Evolutionary conservation across 2,888 invertebrate species (phyloP).

Genomic region (Proisotoma minuta): DNA sequence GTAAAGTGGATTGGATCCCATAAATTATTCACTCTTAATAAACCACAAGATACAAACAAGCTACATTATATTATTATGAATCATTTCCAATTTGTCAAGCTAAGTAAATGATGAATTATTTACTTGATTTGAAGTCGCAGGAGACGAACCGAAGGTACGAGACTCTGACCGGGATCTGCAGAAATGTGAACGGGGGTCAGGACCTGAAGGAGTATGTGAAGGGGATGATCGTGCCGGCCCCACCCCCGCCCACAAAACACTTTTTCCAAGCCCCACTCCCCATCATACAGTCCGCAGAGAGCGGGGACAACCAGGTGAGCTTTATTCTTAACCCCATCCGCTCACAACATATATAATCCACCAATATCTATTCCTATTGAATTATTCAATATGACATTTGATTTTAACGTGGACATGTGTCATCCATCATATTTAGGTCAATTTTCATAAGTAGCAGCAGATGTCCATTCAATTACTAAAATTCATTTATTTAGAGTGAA

Average conservation of each 20-base stretch:
- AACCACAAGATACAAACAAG: not conserved
- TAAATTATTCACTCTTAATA: not conserved
- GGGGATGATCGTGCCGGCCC: slow-evolving; percentile 58
- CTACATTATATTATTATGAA: not conserved
- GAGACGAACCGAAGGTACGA: slow-evolving; percentile 82
- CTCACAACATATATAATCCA: too few relatives aligned
- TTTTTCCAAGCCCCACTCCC: slow-evolving; percentile 41
- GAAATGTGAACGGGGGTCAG: slow-evolving; percentile 65
- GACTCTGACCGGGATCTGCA: slow-evolving; percentile 70
- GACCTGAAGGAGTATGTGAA: slow-evolving; percentile 76
- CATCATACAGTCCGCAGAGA: slow-evolving; percentile 27
- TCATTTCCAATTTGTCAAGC: too few relatives aligned
- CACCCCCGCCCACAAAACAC: slow-evolving; percentile 50
- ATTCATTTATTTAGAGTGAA: too few relatives aligned
- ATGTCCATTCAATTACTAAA: too few relatives aligned
- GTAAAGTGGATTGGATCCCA: not conserved
- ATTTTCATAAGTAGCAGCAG: too few relatives aligned
- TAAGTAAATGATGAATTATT: not conserved
- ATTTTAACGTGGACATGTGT: too few relatives aligned
- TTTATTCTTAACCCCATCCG: too few relatives aligned
- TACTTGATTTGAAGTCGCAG: slow-evolving; percentile 59
- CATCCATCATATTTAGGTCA: too few relatives aligned
- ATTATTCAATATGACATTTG: too few relatives aligned
- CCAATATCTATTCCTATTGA: too few relatives aligned
- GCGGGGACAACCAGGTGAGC: slow-evolving; percentile 4